phyloP scores from a whole-genome alignment of 2,113 vertebrate species.

The Xenotilapia leptura region DNA sequence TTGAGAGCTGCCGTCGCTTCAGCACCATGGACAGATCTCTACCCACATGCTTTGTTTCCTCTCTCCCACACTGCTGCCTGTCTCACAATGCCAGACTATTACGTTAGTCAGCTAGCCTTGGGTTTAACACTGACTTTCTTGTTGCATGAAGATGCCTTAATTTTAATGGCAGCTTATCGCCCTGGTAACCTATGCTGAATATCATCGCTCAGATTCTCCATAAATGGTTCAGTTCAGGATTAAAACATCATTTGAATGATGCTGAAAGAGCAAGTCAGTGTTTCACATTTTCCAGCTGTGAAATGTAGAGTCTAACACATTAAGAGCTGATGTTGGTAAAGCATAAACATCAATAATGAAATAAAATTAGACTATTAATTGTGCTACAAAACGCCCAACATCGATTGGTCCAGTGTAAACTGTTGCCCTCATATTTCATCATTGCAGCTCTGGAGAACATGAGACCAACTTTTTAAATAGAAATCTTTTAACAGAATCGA shows the following conservation, averaged over 20 bases:
- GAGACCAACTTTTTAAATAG: slow-evolving; percentile 43
- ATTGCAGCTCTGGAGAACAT: slow-evolving; percentile 15
- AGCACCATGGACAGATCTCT: slow-evolving; percentile 13
- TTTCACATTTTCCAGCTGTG: background rate
- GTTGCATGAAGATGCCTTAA: background rate
- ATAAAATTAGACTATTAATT: slow-evolving; percentile 41
- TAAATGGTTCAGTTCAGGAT: background rate
- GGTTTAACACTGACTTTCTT: background rate
- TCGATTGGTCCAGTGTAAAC: slow-evolving; percentile 29
- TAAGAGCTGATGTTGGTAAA: background rate
- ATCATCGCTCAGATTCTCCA: background rate
- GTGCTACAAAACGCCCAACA: slow-evolving; percentile 9
- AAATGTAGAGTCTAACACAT: background rate
- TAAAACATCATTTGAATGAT: background rate
- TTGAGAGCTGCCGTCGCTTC: background rate
- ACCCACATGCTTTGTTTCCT: background rate
- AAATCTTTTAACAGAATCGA: slow-evolving; percentile 14
- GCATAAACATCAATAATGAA: slow-evolving; percentile 9
- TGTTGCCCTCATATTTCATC: slow-evolving; percentile 44
- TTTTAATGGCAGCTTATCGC: background rate
- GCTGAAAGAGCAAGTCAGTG: background rate
- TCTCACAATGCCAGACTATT: background rate
- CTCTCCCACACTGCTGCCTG: background rate
- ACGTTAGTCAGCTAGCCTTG: background rate
- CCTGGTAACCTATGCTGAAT: background rate